Evolutionary conservation across 2,888 invertebrate genomes (phyloP).

Genomic region (Mimumesa dahlbomi): DNA sequence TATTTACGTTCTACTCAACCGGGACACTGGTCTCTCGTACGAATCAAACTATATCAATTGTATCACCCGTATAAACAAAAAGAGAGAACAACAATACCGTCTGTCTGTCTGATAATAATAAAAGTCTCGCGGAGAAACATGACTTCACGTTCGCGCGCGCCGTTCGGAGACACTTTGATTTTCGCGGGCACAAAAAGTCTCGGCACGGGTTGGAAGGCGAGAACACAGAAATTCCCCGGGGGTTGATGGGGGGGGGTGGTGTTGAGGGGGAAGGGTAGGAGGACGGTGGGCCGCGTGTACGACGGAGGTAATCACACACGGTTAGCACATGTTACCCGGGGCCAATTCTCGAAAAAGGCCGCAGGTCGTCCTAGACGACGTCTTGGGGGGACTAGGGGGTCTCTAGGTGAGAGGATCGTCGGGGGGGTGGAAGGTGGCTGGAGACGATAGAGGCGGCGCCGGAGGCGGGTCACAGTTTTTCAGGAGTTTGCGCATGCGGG

Average conservation of each 20-base stretch:
- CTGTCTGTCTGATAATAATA: too few relatives aligned
- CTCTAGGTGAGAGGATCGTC: constrained; percentile 40
- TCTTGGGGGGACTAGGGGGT: constrained; percentile 70
- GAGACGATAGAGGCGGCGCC: constrained; percentile 73
- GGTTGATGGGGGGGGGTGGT: neutral
- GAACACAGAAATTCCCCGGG: neutral
- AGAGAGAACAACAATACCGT: too few relatives aligned
- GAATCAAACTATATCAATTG: too few relatives aligned
- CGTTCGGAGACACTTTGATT: constrained; percentile 48
- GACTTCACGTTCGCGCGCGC: too few relatives aligned
- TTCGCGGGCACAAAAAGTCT: constrained; percentile 35
- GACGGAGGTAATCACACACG: constrained; percentile 61
- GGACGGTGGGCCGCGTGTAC: constrained; percentile 20
- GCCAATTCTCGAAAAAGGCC: constrained; percentile 71
- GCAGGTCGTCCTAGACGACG: constrained; percentile 64
- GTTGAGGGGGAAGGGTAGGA: neutral
- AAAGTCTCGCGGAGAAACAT: too few relatives aligned
- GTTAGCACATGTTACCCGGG: constrained; percentile 67
- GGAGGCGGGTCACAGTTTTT: constrained; percentile 79
- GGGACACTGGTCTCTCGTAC: too few relatives aligned
- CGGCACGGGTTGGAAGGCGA: neutral
- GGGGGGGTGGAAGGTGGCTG: constrained; percentile 55
- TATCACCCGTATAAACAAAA: too few relatives aligned
- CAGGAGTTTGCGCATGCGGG: constrained; percentile 77
- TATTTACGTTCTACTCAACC: too few relatives aligned